These are phyloP conservation scores for Mus spretus DNA, from an alignment of 2,797 vertebrate species.

Conservation along the genomic window DNA sequence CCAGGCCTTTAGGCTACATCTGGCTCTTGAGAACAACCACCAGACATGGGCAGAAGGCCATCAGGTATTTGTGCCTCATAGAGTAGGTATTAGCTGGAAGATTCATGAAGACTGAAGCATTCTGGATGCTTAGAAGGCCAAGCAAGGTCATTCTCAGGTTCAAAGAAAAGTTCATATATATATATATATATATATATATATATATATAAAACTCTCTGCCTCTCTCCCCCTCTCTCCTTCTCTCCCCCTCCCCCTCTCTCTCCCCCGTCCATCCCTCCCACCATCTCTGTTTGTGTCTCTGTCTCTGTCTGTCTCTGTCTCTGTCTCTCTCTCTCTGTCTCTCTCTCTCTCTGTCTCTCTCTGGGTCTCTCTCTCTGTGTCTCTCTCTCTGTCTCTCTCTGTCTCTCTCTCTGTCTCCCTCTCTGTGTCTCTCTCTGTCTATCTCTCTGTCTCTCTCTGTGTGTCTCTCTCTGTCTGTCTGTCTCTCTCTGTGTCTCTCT, in stretches of 20 bases:
- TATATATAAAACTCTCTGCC: background rate
- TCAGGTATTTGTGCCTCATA: rapidly evolving
- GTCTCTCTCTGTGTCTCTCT: background rate
- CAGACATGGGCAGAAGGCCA: background rate
- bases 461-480: background rate
- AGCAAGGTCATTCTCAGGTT: background rate
- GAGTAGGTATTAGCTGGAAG: background rate
- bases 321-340: too few species aligned
- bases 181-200: too few species aligned
- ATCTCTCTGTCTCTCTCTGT: background rate
- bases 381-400: background rate
- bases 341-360: background rate
- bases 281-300: background rate
- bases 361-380: background rate
- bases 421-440: too few species aligned
- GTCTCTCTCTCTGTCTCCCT: background rate
- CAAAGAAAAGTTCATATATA: background rate
- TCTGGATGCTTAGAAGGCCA: background rate
- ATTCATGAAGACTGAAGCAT: background rate
- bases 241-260: background rate
- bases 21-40: background rate
- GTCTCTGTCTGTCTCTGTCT: background rate
- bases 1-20: background rate
- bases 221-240: background rate
- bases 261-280: too few species aligned